These are phyloP conservation scores for Halcyon leucocephala DNA, from an alignment of 2,797 vertebrate species.

Conservation along the genomic window DNA sequence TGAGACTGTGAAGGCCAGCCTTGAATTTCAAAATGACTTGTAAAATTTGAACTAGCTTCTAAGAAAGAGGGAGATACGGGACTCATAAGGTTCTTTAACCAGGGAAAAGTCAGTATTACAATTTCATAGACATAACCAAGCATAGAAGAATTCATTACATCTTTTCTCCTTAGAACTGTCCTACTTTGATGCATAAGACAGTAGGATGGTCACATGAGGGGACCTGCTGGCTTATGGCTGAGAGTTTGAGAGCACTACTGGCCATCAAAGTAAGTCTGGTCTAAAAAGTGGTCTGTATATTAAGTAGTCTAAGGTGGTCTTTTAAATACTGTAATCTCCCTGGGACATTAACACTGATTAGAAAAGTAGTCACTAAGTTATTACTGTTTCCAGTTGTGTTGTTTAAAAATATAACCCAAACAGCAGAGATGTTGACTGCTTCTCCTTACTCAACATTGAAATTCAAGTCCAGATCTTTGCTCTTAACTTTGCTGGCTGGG, in stretches of 20 bases:
- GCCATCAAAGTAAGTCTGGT: background rate
- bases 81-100: background rate
- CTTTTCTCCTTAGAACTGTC: background rate
- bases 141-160: background rate
- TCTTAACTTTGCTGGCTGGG: background rate
- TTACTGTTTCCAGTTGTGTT: background rate
- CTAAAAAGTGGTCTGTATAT: background rate
- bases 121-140: background rate
- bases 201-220: background rate
- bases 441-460: background rate
- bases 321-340: background rate
- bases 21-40: background rate
- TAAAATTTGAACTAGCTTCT: background rate
- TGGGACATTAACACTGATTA: background rate
- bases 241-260: background rate
- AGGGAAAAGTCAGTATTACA: conserved; percentile 15
- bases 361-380: background rate
- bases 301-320: background rate
- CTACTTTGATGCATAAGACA: conserved; percentile 4
- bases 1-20: background rate
- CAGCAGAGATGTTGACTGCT: background rate
- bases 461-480: background rate
- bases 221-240: background rate
- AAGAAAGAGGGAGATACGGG: background rate
- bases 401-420: background rate